These are phyloP conservation scores for Chrysodeixis includens DNA, from an alignment of 2,888 invertebrate genomes.

Conservation along the genomic window DNA sequence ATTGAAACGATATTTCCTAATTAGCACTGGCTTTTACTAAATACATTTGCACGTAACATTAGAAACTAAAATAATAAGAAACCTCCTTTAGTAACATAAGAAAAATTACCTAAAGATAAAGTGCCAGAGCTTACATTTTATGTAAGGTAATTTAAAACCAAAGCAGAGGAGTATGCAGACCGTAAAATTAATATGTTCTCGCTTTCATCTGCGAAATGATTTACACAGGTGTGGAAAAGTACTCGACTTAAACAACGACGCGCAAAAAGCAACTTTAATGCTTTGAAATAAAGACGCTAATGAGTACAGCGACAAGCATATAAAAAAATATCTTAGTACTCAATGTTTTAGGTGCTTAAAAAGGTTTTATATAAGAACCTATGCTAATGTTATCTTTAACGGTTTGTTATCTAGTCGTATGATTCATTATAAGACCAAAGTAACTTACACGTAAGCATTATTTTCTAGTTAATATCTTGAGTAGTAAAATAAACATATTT, in stretches of 20 bases:
- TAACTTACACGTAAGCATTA: background rate
- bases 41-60: too few species aligned
- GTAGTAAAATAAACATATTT: background rate
- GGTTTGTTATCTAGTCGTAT: too few species aligned
- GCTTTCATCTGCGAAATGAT: background rate
- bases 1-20: too few species aligned
- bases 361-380: background rate
- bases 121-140: background rate
- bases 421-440: too few species aligned
- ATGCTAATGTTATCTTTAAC: too few species aligned
- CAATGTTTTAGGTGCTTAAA: background rate
- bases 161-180: background rate
- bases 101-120: background rate
- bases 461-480: background rate
- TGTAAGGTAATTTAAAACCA: background rate
- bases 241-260: background rate
- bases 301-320: background rate
- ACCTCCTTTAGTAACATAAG: too few species aligned
- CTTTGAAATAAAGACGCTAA: background rate
- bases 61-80: too few species aligned
- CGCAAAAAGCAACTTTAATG: background rate
- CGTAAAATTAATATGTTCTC: constrained; percentile 3
- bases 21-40: too few species aligned
- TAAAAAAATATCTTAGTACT: background rate
- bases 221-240: constrained; percentile 1